Percentiles rank a stretch among this genome's conserved stretches.
Conservation (phyloP, 2,888 invertebrate species). For the Cecidostiba fungosa region DNA sequence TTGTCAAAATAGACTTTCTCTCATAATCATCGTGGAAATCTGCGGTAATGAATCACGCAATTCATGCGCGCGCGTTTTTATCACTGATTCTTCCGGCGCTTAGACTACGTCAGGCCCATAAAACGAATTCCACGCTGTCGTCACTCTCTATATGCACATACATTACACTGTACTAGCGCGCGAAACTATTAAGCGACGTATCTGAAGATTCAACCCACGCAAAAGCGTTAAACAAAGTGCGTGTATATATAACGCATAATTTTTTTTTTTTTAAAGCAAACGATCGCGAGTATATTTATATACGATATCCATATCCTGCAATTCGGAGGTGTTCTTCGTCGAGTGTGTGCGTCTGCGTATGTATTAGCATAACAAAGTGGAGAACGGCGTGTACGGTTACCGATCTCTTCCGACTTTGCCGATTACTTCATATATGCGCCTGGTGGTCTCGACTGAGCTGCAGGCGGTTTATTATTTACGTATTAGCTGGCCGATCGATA, state of each 20-base stretch:
- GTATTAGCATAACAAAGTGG: background rate
- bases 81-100: constrained; percentile 5
- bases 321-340: background rate
- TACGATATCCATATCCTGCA: background rate
- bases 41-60: constrained; percentile 22
- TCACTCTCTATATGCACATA: background rate
- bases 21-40: background rate
- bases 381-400: background rate
- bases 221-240: too few relatives aligned
- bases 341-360: background rate
- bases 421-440: background rate
- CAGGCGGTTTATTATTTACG: background rate
- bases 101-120: background rate
- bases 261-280: too few relatives aligned
- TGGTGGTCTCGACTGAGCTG: background rate
- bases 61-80: background rate
- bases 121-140: background rate
- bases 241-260: too few relatives aligned
- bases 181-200: too few relatives aligned
- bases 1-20: background rate
- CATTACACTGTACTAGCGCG: too few relatives aligned
- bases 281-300: background rate
- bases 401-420: constrained; percentile 16
- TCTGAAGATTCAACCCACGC: too few relatives aligned
- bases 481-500: background rate